Evolutionary conservation across 2,888 invertebrate genomes (phyloP).

Genomic region (Caradrina kadenii): DNA sequence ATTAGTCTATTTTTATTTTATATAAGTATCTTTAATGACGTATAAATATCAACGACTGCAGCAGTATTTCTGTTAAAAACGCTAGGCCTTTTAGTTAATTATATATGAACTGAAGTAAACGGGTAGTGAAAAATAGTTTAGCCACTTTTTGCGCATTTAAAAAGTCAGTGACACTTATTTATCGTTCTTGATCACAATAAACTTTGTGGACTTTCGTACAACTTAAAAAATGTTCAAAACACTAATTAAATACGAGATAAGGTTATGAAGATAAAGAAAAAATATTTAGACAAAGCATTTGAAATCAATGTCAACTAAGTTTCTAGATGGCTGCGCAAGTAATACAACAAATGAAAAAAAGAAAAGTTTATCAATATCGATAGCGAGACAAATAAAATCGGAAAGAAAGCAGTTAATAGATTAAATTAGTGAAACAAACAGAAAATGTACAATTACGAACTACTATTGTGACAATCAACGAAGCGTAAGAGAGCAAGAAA

Average conservation of each 20-base stretch:
- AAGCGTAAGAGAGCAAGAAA: slow-evolving; percentile 65
- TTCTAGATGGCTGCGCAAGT: slow-evolving; percentile 9
- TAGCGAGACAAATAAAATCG: slow-evolving; percentile 45
- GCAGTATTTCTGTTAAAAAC: slow-evolving; percentile 8
- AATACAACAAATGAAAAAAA: slow-evolving; percentile 28
- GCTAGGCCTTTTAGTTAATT: neutral
- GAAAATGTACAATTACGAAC: slow-evolving; percentile 67
- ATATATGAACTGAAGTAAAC: slow-evolving; percentile 21
- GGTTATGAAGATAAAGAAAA: neutral
- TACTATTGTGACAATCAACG: slow-evolving; percentile 66
- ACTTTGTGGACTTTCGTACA: neutral
- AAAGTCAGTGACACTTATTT: slow-evolving; percentile 34
- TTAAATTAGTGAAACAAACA: slow-evolving; percentile 65
- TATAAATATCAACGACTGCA: neutral
- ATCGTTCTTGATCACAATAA: neutral
- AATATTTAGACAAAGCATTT: neutral
- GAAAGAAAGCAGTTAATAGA: slow-evolving; percentile 67
- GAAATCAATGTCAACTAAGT: slow-evolving; percentile 2
- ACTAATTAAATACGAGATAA: too few species aligned
- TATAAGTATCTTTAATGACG: slow-evolving; percentile 8
- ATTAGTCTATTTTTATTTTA: slow-evolving; percentile 41
- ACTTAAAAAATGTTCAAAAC: too few species aligned
- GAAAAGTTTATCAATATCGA: slow-evolving; percentile 37
- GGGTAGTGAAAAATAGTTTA: slow-evolving; percentile 13
- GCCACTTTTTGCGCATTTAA: slow-evolving; percentile 28